phyloP scores from a whole-genome alignment of 1,140 invertebrate genomes.

The Drosophila baimaii region DNA sequence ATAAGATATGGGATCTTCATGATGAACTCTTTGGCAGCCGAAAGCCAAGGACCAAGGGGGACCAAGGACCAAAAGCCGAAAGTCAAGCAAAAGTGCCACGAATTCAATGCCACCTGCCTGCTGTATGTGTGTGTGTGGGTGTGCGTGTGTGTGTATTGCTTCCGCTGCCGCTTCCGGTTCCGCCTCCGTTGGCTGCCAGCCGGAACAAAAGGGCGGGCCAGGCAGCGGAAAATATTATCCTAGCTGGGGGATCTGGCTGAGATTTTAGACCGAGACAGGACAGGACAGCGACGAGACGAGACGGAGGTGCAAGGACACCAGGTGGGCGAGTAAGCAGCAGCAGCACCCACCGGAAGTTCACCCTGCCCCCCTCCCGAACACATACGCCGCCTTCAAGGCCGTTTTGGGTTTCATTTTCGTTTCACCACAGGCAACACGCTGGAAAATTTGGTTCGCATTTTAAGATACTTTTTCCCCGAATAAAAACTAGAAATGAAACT shows the following conservation, averaged over 20 bases:
- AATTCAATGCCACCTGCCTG: slow-evolving; percentile 19
- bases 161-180: slow-evolving; percentile 69
- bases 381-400: slow-evolving; percentile 20
- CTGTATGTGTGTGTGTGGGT: background rate
- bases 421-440: background rate
- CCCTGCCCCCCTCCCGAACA: background rate
- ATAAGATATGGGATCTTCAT: slow-evolving; percentile 32
- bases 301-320: slow-evolving; percentile 39
- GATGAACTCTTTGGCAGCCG: slow-evolving; percentile 35
- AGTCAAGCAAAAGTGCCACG: slow-evolving; percentile 6
- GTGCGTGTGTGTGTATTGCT: slow-evolving; percentile 50
- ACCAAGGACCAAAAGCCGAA: background rate
- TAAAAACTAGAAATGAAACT: too few species aligned
- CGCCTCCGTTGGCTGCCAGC: slow-evolving; percentile 29
- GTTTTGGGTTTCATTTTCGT: background rate
- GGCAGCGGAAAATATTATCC: slow-evolving; percentile 74
- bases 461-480: too few species aligned
- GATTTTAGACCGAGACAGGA: slow-evolving; percentile 20
- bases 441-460: too few species aligned
- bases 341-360: slow-evolving; percentile 38
- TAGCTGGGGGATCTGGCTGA: slow-evolving; percentile 32
- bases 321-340: background rate
- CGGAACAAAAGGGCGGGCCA: slow-evolving; percentile 47
- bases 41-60: background rate
- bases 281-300: slow-evolving; percentile 3